Base-by-base conservation (phyloP, 1,140 invertebrate species). In the Bombus huntii region DNA sequence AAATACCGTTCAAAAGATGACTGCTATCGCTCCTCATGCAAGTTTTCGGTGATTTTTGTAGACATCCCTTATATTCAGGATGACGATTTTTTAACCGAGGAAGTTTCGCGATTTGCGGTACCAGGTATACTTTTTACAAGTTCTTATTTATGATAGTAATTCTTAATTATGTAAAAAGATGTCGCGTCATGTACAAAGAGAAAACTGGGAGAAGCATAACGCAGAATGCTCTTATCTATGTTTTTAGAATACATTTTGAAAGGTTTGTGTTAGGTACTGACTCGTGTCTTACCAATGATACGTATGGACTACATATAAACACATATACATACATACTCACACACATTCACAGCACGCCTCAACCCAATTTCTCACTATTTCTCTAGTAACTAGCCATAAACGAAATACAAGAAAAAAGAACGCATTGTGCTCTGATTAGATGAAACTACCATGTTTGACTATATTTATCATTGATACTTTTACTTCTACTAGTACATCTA, bases 131-230 rank as follows among this genome's bases (percentile, higher is more conserved):
- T 93, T 94, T 94, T 94, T 94, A 93, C 93, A 92, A 93, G 90
- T 92, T 94, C 92, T 94, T 94, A 94, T 94, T 94, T 94, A 94
- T 94, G 86, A 93, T 93, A 94, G 90, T 86, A 73, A 93, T 93
- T 91, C 70, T 87, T 88, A 88, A 90, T 73, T 73, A 75, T 84
- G 89, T 90, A 90, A 90, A 90, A 87, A 76, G 73, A 79, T 91
- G 85, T 90, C 83, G 88, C 78, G 72, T 88, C 88, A 70, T 92
- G 90, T 93, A 92, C 88, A 93, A 87, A 88, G 73, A 53, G 53
- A 80, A 83, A 87, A 87, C 47, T 31, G 78, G 73, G 57, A 76
- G 44, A 87, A 82, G 73, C 31, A 80, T 89, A 80, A 83, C 73
- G 71, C 88, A 87, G 78, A 85, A 90, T 91, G 88, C 92, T 92